phyloP scores from a whole-genome alignment of 2,888 invertebrate genomes.

The Melolontha melolontha region DNA sequence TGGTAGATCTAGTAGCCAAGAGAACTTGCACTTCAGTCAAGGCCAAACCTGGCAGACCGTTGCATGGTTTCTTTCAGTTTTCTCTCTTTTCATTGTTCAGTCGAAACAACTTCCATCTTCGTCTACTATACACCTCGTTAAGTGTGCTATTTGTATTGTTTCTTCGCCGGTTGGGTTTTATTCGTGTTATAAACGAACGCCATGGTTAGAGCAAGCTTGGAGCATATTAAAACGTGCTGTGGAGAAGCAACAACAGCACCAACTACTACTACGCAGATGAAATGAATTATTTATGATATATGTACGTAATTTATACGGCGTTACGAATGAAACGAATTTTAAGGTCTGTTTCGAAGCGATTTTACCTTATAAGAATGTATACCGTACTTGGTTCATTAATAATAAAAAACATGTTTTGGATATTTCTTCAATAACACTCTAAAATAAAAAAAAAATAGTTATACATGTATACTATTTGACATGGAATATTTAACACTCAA shows the following conservation, averaged over 20 bases:
- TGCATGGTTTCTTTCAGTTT: conserved; percentile 43
- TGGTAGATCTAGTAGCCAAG: conserved; percentile 41
- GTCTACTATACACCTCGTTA: conserved; percentile 24
- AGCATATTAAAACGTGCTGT: background rate
- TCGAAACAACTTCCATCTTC: conserved; percentile 14
- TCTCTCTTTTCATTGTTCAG: conserved; percentile 37
- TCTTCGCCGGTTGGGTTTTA: conserved; percentile 36
- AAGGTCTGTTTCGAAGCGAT: conserved; percentile 2
- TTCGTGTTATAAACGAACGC: conserved; percentile 28
- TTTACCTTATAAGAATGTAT: background rate
- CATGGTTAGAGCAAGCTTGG: background rate
- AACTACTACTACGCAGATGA: too few relatives aligned
- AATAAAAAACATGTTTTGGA: too few relatives aligned
- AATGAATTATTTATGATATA: too few relatives aligned
- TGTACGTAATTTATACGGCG: too few relatives aligned
- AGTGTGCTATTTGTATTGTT: conserved; percentile 40
- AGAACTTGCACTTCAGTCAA: conserved; percentile 51
- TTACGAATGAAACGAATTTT: background rate
- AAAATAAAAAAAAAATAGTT: too few relatives aligned
- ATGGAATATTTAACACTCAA: too few relatives aligned
- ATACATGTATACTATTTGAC: too few relatives aligned
- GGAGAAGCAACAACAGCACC: background rate
- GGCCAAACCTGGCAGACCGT: conserved; percentile 49
- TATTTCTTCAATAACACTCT: too few relatives aligned
- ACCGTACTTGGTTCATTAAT: too few relatives aligned